Evolutionary conservation across 2,797 vertebrate species (phyloP).

Genomic region (Siniperca scherzeri): DNA sequence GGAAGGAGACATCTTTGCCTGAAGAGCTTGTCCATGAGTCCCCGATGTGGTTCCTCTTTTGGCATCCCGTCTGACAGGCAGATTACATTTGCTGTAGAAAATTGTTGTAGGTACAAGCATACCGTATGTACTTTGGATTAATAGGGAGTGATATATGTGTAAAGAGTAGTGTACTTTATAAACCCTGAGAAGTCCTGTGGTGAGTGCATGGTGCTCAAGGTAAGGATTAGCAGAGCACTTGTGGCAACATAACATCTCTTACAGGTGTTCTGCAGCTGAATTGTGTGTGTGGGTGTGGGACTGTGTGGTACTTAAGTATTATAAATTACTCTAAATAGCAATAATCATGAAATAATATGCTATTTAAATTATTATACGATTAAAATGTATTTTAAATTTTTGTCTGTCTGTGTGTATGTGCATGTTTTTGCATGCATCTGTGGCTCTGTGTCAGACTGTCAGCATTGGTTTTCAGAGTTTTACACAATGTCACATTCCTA

Average conservation of each 20-base stretch:
- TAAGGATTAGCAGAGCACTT: constrained; percentile 76
- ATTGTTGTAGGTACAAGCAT: constrained; percentile 82
- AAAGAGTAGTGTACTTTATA: constrained; percentile 78
- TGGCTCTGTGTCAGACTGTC: constrained; percentile 53
- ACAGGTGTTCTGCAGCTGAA: constrained; percentile 68
- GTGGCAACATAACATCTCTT: constrained; percentile 71
- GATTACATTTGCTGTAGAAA: constrained; percentile 77
- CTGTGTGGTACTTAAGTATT: constrained; percentile 51
- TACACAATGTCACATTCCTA: constrained; percentile 76
- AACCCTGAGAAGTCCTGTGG: constrained; percentile 78
- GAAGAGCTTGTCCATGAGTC: constrained; percentile 64
- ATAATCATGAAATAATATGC: constrained; percentile 62
- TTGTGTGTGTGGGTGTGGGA: constrained; percentile 37
- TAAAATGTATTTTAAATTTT: constrained; percentile 28
- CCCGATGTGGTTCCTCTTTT: constrained; percentile 61
- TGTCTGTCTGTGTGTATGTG: constrained; percentile 1
- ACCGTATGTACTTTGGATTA: constrained; percentile 83
- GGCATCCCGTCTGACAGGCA: constrained; percentile 77
- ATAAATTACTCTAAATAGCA: constrained; percentile 64
- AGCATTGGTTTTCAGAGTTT: constrained; percentile 67
- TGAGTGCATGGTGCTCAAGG: constrained; percentile 69
- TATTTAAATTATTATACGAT: constrained; percentile 48
- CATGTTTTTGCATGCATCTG: constrained; percentile 30
- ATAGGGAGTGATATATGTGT: constrained; percentile 80
- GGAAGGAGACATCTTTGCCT: constrained; percentile 61